Conservation (phyloP, 2,113 vertebrate species). For the Carlito syrichta region DNA sequence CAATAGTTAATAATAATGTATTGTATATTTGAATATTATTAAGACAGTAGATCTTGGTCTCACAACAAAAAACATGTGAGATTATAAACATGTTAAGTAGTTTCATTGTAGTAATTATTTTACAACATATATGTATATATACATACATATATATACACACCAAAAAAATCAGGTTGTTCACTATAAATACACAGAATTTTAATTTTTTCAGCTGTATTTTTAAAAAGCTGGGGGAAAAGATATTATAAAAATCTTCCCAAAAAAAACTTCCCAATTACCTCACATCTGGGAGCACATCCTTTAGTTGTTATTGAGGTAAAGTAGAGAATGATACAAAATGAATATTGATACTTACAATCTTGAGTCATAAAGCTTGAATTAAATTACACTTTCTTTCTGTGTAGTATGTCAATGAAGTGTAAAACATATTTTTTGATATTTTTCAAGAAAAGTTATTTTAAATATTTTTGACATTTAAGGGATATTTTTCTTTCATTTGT, state of each 20-base stretch:
- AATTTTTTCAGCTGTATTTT: neutral
- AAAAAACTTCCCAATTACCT: neutral
- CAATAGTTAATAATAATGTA: neutral
- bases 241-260: neutral
- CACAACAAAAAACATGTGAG: neutral
- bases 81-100: neutral
- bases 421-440: neutral
- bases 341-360: neutral
- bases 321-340: neutral
- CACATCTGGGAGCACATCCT: neutral
- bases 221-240: neutral
- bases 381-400: neutral
- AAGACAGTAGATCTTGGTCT: neutral
- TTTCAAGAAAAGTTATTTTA: neutral
- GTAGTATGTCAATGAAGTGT: neutral
- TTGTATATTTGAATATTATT: neutral
- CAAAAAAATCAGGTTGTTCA: neutral
- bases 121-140: neutral
- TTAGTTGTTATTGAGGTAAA: neutral
- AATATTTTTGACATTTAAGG: neutral
- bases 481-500: neutral
- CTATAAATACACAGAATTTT: neutral
- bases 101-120: neutral
- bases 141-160: no score
- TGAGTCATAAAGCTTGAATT: neutral